A percentile compares a stretch with the other conserved stretches of the same genome.
These are phyloP conservation scores for Xanthorhoe spadicearia DNA, from an alignment of 2,888 invertebrate species.

Conservation along the genomic window DNA sequence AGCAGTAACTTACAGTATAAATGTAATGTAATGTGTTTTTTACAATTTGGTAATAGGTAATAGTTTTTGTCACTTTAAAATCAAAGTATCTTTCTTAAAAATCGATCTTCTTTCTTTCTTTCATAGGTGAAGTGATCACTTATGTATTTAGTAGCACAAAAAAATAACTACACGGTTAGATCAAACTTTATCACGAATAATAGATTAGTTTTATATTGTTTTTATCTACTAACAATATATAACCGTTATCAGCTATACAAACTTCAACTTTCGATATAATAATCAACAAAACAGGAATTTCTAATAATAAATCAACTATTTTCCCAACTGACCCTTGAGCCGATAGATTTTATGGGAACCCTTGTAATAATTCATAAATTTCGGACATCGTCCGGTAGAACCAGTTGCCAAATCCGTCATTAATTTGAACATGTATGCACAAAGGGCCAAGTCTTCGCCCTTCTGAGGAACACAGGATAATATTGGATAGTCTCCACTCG, in stretches of 20 bases:
- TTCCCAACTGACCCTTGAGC: constrained; percentile 44
- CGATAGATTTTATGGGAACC: constrained; percentile 75
- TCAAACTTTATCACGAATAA: too few species aligned
- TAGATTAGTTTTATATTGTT: neutral
- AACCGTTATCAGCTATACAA: neutral
- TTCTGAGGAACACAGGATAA: constrained; percentile 71
- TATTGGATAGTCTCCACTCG: constrained; percentile 75
- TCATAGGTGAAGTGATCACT: too few species aligned
- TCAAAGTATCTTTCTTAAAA: too few species aligned
- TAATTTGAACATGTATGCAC: constrained; percentile 66
- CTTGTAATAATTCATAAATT: constrained; percentile 77
- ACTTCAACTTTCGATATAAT: constrained; percentile 15
- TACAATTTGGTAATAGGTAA: too few species aligned
- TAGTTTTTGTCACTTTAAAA: neutral
- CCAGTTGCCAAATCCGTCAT: constrained; percentile 74
- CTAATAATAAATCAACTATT: constrained; percentile 39
- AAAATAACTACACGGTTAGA: too few species aligned
- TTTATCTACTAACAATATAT: neutral
- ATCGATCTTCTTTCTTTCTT: too few species aligned
- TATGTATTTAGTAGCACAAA: too few species aligned
- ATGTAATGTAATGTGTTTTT: too few species aligned
- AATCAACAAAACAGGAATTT: constrained; percentile 38
- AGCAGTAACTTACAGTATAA: neutral
- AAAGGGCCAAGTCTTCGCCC: constrained; percentile 73
- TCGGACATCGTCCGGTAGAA: constrained; percentile 65